Conservation (phyloP, 1,140 invertebrate species). For the Drosophila biarmipes region DNA sequence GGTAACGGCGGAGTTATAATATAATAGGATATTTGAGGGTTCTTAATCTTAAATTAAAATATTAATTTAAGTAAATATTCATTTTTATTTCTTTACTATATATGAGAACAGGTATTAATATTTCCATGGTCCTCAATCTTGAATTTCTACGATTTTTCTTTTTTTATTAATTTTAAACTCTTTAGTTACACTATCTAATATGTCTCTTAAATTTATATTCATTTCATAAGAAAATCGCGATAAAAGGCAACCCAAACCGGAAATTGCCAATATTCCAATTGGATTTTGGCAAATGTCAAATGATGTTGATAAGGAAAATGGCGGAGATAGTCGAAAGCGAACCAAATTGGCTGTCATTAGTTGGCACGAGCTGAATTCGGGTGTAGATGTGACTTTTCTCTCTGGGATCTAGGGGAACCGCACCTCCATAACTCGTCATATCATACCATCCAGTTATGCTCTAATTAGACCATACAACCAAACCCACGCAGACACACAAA, state of each 20-base stretch:
- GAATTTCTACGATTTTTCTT: too few relatives aligned
- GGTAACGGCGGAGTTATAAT: too few relatives aligned
- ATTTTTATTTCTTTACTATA: too few relatives aligned
- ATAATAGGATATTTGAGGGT: too few relatives aligned
- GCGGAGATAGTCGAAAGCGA: conserved; percentile 2
- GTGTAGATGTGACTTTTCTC: conserved; percentile 20
- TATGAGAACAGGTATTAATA: too few relatives aligned
- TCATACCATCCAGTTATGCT: conserved; percentile 47
- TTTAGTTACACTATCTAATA: too few relatives aligned
- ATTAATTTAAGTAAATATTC: too few relatives aligned
- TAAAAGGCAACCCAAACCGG: not conserved
- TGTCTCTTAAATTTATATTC: too few relatives aligned
- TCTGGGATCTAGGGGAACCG: not conserved
- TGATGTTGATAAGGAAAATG: conserved; percentile 10
- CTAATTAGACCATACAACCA: conserved; percentile 58
- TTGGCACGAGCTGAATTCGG: conserved; percentile 19
- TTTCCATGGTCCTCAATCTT: too few relatives aligned
- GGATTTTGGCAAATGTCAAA: conserved; percentile 23
- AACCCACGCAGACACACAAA: conserved; percentile 5
- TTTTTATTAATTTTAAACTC: not conserved
- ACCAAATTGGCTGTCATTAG: conserved; percentile 47
- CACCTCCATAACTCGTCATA: not conserved
- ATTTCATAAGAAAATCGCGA: not conserved
- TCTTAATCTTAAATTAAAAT: too few relatives aligned
- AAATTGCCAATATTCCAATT: conserved; percentile 12